Conservation (phyloP, 2,113 vertebrate species). For the Delphinapterus leucas region DNA sequence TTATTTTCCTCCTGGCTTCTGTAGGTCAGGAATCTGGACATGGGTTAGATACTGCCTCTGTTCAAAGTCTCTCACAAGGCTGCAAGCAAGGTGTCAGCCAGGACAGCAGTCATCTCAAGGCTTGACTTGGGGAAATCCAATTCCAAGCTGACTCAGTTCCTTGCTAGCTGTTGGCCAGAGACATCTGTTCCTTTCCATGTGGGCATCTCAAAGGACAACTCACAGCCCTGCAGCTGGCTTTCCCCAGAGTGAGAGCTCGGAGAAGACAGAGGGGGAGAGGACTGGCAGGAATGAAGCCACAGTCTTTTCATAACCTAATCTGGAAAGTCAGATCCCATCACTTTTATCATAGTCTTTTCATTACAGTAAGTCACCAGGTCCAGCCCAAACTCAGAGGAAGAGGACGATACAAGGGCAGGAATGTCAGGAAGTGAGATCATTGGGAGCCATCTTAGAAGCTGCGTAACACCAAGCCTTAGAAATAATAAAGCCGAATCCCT, state of each 20-base stretch:
- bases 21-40: not conserved
- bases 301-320: not conserved
- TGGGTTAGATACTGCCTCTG: rapidly evolving
- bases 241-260: not conserved
- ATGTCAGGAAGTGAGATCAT: not conserved
- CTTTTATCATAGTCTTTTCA: not conserved
- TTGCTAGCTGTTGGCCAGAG: not conserved
- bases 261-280: not conserved
- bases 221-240: not conserved
- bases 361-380: not conserved
- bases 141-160: not conserved
- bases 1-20: not conserved
- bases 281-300: not conserved
- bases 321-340: not conserved
- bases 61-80: not conserved
- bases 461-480: not conserved
- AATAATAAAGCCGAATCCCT: not conserved
- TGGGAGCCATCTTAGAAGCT: not conserved
- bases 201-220: not conserved
- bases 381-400: not conserved
- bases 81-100: not conserved
- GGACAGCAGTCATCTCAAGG: not conserved
- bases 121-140: not conserved
- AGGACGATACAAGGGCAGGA: not conserved
- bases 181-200: not conserved